Base-by-base conservation (phyloP, 2,797 vertebrate species). In the Liparis tanakae region DNA sequence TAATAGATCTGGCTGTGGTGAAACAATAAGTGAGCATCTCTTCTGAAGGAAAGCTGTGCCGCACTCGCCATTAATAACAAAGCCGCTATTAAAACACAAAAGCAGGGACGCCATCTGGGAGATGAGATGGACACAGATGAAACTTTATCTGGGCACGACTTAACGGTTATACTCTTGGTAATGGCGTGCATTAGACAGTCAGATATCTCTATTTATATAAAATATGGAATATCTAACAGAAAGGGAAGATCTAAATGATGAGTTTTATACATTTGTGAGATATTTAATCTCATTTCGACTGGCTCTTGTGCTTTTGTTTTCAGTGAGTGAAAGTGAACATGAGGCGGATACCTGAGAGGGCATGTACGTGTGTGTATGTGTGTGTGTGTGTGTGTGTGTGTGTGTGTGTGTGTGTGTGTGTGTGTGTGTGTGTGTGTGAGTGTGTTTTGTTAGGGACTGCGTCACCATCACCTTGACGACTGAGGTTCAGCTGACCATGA, bases 11-110 rank as follows among this genome's bases (percentile, higher is more conserved):
- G 54, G 75, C 72, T 82, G 75, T 85, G 77, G 85, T 87, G 88
- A 92, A 92, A 91, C 83, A 91, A 63, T 89, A 89, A 85, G 70
- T 79, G 85, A 89, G 83, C 81, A 18, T 85, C 82, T 88, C 79
- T 88, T 83, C 3, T 92, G 84, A 88, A 74, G 74, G 76, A 84
- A 70, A 39, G 0, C 44, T 68, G 55, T 82, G 88, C 59, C 62
- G 86, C 85, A 78, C 57, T 90, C 84, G 65, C 5, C 88, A 94
- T 95, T 88, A 96, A 95, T 95, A 94, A 96, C 95, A 76, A 73
- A 94, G 88, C 65, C 73, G 78, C 76, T 62, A 75, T 88, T 82
- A 88, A 82, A 94, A 81, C 86, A 92, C 84, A 92, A 91, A 58
- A 61, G 82, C 81, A 83, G 81, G 84, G 87, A 87, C 85, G 81